phyloP scores from a whole-genome alignment of 2,113 vertebrate genomes.

The Ivindomyrus marchei region DNA sequence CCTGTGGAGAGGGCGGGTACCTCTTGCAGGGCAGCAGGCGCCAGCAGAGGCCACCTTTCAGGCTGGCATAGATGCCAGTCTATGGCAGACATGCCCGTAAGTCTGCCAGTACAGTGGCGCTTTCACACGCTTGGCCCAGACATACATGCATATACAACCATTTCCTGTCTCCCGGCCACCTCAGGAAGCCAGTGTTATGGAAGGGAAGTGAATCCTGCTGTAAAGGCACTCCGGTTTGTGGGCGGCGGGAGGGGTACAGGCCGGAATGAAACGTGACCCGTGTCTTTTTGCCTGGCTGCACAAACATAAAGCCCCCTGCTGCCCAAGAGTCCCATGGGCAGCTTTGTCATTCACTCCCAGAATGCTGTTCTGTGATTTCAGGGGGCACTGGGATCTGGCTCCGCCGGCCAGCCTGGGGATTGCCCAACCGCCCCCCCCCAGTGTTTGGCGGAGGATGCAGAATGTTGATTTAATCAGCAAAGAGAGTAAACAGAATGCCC shows the following conservation, averaged over 20 bases:
- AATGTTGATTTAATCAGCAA: background rate
- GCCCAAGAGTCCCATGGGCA: background rate
- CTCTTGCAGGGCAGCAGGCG: background rate
- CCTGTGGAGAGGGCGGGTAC: background rate
- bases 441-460: constrained; percentile 1
- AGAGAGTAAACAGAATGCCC: background rate
- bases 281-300: constrained; percentile 14
- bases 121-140: background rate
- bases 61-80: background rate
- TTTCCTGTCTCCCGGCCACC: constrained; percentile 22
- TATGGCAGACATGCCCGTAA: background rate
- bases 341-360: constrained; percentile 28
- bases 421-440: background rate
- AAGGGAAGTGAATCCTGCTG: constrained; percentile 50
- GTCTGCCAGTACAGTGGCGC: background rate
- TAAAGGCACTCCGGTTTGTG: constrained; percentile 33
- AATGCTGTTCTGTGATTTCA: constrained; percentile 27
- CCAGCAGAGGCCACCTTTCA: background rate
- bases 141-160: background rate
- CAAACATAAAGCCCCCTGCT: constrained; percentile 23
- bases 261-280: background rate
- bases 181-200: constrained; percentile 56
- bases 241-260: constrained; percentile 26
- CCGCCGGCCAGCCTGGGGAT: background rate
- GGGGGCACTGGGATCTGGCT: background rate